Base-by-base conservation (phyloP, 2,797 vertebrate genomes). In the Huso huso region DNA sequence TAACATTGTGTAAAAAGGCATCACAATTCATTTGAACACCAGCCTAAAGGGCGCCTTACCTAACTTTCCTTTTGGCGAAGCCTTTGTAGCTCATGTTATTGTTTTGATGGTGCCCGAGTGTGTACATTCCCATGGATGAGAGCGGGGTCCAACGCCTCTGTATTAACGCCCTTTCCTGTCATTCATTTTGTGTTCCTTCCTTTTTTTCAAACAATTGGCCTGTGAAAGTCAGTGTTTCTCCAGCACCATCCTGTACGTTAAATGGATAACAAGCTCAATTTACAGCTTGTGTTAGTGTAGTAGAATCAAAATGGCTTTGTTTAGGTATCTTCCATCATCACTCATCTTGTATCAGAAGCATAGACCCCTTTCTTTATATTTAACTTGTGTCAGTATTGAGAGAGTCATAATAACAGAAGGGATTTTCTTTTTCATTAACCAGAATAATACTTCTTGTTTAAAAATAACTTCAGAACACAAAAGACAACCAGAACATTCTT, bases 251-350 rank as follows among this genome's bases (percentile, higher is more conserved):
- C 50, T 52, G 2, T 66, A 61, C 71, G 66, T 6, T 64, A 51
- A 73, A 63, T 63, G 13, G 0, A 73, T 77, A 69, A 69, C 64
- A 49, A 73, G 51, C 72, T 66, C 70, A 66, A 51, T 68, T 65
- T 60, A 10, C 1, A 70, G 9, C 66, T 65, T 67, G 61, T 71
- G 74, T 73, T 68, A 73, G 68, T 63, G 13, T 49, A 37, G 37
- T 37, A 58, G 10, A 58, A n/a, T n/a, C 12, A 58, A n/a, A n/a
- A 37, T 58, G 3, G 15, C 12, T 58, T 58, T 58, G 9, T 53
- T 53, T 58, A 58, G 12, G 10, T 58, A 13, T 58, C 10, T 13
- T 58, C 55, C 55, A 4, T 58, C 55, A 58, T n/a, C 4, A n/a
- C 15, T 4, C 7, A 7, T 1, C 55, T 58, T 58, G 12, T 11